phyloP scores from a whole-genome alignment of 2,888 invertebrate genomes.

The Drosophila longiperda region DNA sequence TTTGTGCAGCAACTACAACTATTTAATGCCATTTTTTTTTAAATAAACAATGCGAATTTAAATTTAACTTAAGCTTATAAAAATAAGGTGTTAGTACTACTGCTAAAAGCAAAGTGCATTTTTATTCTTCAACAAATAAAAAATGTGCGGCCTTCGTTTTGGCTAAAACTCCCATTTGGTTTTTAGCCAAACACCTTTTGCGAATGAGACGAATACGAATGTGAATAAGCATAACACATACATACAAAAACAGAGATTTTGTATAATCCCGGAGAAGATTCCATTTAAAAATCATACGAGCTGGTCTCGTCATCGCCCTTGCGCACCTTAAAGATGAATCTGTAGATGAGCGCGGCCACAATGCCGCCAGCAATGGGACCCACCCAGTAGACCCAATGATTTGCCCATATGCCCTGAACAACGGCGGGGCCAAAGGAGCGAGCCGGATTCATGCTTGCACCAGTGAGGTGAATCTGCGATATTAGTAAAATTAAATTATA shows the following conservation, averaged over 20 bases:
- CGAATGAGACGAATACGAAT: slow-evolving; percentile 39
- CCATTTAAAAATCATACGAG: slow-evolving; percentile 90
- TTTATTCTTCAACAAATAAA: slow-evolving; percentile 78
- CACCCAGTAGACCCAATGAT: slow-evolving; percentile 96
- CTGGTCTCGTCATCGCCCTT: slow-evolving; percentile 90
- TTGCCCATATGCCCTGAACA: slow-evolving; percentile 89
- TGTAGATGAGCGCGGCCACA: slow-evolving; percentile 90
- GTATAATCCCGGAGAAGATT: neutral
- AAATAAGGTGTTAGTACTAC: slow-evolving; percentile 54
- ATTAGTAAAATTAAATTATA: neutral
- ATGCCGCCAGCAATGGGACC: slow-evolving; percentile 93
- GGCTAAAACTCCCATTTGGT: neutral
- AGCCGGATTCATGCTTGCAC: slow-evolving; percentile 97
- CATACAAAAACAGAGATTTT: slow-evolving; percentile 57
- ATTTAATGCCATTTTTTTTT: slow-evolving; percentile 7
- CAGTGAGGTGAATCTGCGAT: slow-evolving; percentile 90
- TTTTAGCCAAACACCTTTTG: slow-evolving; percentile 17
- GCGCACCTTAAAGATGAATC: slow-evolving; percentile 89
- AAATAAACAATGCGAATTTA: slow-evolving; percentile 45
- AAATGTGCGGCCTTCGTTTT: slow-evolving; percentile 42
- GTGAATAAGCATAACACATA: slow-evolving; percentile 32
- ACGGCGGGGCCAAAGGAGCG: slow-evolving; percentile 95
- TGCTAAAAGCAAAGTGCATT: slow-evolving; percentile 59
- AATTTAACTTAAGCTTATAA: slow-evolving; percentile 69
- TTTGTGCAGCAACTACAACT: slow-evolving; percentile 28